Evolutionary conservation across 2,113 vertebrate genomes (phyloP).

Genomic region (Oreotragus oreotragus): DNA sequence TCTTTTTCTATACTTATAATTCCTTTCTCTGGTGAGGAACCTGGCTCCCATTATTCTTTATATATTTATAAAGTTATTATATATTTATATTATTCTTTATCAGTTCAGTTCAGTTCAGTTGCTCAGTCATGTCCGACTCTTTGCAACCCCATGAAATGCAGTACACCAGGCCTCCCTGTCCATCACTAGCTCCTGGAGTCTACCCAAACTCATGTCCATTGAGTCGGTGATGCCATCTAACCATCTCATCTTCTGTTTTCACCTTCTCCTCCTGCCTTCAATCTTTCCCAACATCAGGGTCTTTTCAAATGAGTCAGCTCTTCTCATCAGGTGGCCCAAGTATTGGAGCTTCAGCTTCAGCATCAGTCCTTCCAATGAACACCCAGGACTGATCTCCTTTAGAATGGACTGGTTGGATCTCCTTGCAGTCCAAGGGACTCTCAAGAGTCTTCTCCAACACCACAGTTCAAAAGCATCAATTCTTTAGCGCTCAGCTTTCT

Average conservation of each 20-base stretch:
- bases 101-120: neutral
- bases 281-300: neutral
- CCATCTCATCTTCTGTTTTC: neutral
- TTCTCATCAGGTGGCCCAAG: neutral
- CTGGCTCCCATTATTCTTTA: neutral
- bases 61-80: neutral
- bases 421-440: neutral
- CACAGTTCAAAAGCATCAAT: fast-evolving
- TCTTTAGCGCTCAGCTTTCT: neutral
- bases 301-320: neutral
- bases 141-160: neutral
- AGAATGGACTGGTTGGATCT: neutral
- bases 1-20: neutral
- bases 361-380: neutral
- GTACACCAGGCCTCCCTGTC: neutral
- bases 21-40: neutral
- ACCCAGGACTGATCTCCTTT: neutral
- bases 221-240: neutral
- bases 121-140: fast-evolving
- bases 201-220: neutral
- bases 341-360: neutral
- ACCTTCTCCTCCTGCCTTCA: neutral
- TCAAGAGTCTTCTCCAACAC: neutral
- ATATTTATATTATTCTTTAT: neutral
- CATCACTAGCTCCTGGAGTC: neutral